phyloP scores from a whole-genome alignment of 2,797 vertebrate genomes.

The Okamejei kenojei region DNA sequence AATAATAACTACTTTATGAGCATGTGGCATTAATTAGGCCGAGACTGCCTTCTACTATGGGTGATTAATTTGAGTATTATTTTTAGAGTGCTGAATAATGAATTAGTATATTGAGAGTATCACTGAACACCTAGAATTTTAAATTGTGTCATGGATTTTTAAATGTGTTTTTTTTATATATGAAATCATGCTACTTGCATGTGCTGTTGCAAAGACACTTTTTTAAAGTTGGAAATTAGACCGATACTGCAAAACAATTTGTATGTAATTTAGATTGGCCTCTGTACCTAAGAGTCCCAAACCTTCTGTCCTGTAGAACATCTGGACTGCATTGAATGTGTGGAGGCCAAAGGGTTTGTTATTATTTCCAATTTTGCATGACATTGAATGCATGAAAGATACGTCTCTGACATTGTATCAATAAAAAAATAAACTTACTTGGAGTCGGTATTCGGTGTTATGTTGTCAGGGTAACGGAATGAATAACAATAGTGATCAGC shows the following conservation, averaged over 20 bases:
- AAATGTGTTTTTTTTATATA: slow-evolving; percentile 10
- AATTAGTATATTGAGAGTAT: slow-evolving; percentile 4
- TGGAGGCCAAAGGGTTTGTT: slow-evolving; percentile 26
- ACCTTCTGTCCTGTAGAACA: neutral
- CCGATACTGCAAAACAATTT: neutral
- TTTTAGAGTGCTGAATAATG: slow-evolving; percentile 6
- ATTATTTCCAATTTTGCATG: slow-evolving; percentile 32
- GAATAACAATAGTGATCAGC: neutral
- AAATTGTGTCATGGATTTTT: slow-evolving; percentile 1
- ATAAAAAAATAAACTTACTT: slow-evolving; percentile 24
- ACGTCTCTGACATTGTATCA: slow-evolving; percentile 23
- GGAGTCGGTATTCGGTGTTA: neutral
- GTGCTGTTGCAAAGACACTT: slow-evolving; percentile 7
- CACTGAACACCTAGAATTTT: neutral
- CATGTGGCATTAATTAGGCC: neutral
- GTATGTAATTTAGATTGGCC: neutral
- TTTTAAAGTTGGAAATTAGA: neutral
- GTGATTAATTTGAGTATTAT: neutral
- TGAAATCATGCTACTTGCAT: slow-evolving; percentile 11
- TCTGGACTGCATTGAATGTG: neutral
- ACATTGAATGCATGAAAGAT: slow-evolving; percentile 25
- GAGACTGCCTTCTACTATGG: neutral
- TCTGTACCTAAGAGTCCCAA: neutral
- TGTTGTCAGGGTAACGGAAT: slow-evolving; percentile 24
- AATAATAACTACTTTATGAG: slow-evolving; percentile 4